Base-by-base conservation (phyloP, 1,140 invertebrate species). In the Apis laboriosa region DNA sequence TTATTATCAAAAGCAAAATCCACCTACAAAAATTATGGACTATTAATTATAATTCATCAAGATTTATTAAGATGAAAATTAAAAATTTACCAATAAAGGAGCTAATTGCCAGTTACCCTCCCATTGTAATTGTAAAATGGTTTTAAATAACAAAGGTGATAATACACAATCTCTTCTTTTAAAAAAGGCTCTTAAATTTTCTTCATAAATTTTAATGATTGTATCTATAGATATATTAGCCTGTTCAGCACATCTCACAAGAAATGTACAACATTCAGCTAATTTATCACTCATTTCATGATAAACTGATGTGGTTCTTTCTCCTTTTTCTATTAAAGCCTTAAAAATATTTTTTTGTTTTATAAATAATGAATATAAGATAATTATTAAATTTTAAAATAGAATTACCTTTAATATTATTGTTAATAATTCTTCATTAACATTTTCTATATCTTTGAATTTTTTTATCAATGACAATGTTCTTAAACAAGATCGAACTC, bases 241-340 rank as follows among this genome's bases (percentile, higher is more conserved):
- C 80, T 94, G 91, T 86, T 95, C 94, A 3, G 95, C 94, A 90
- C 96, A 96, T 86, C 95, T 94, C 24, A 97, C 94, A 34, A 97
- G 93, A 84, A 97, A 96, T 15, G 95, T 95, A 58, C 95, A 95
- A 90, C 96, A 96, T 80, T 95, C 95, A 2, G 96, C 94, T 13
- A 97, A 94, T 77, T 96, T 95, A 84, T 96, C 95, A 12, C 95
- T 95, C 92, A 97, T 95, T 88, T 96, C 96, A 92, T 96, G 95
- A 88, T 95, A 96, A 85, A 97, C 91, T 51, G 96, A 95, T 66
- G 96, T 94, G 8, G 95, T 96, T 84, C 95, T 93, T 70, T 94
- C 94, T 9, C 96, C 96, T 92, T 96, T 96, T 73, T 95, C 95
- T 77, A 96, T 95, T 34, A 96, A 92, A 61, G 94, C 91, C 92